phyloP scores from a whole-genome alignment of 1,140 invertebrate genomes.

The Pemphigus obesinymphae region DNA sequence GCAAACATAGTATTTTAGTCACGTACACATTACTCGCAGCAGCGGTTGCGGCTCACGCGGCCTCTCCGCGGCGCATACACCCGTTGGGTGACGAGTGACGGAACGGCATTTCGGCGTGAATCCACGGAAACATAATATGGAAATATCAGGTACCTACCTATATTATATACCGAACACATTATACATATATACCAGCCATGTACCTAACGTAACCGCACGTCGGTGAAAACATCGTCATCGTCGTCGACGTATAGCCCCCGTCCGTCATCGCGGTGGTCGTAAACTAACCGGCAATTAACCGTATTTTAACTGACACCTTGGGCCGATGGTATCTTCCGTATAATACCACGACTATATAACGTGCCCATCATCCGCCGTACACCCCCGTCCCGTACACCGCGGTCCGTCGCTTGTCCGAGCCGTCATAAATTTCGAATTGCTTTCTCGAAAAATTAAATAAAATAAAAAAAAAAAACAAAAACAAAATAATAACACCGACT shows the following conservation, averaged over 20 bases:
- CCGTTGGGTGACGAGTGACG: no score
- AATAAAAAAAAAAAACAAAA: neutral
- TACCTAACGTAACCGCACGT: no score
- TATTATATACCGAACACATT: no score
- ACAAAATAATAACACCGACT: neutral
- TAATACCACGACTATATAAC: neutral
- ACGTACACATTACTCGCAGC: no score
- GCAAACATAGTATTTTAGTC: no score
- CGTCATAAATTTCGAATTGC: conserved; percentile 29
- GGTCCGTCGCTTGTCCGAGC: neutral
- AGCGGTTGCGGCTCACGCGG: no score
- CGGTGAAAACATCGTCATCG: neutral
- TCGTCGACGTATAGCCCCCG: neutral
- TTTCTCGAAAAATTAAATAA: conserved; percentile 1
- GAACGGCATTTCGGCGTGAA: no score
- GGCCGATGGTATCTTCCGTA: neutral
- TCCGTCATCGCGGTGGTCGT: conserved; percentile 22
- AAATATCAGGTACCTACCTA: no score
- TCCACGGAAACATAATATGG: no score
- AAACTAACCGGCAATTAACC: conserved; percentile 23
- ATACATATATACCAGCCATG: no score
- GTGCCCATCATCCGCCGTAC: no score
- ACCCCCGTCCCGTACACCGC: neutral
- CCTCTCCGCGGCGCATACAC: no score
- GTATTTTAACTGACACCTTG: conserved; percentile 6